Conservation (phyloP, 2,888 invertebrate genomes). For the Falcaria lacertinaria region DNA sequence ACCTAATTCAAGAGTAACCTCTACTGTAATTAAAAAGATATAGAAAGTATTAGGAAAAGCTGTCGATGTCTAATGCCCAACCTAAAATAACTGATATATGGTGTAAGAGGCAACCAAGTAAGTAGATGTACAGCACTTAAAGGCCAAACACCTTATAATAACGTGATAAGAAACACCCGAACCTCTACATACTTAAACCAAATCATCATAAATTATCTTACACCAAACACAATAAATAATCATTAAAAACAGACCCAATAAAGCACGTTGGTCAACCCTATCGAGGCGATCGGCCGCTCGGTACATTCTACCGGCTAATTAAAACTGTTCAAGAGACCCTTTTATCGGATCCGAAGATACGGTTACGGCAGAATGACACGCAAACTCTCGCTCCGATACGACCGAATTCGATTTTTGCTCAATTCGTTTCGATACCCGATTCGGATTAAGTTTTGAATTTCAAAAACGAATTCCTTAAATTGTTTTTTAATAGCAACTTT, state of each 20-base stretch:
- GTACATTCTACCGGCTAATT: slow-evolving; percentile 71
- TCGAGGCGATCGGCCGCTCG: slow-evolving; percentile 41
- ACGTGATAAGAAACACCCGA: slow-evolving; percentile 11
- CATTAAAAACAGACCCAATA: background rate
- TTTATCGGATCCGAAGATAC: slow-evolving; percentile 69
- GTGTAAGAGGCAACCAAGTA: too few relatives aligned
- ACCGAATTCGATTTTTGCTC: slow-evolving; percentile 15
- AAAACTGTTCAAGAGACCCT: slow-evolving; percentile 73
- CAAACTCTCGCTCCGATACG: slow-evolving; percentile 50
- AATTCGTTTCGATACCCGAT: slow-evolving; percentile 7
- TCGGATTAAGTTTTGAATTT: background rate
- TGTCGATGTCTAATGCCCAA: too few relatives aligned
- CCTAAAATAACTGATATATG: too few relatives aligned
- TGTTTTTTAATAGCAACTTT: background rate
- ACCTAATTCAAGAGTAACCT: too few relatives aligned
- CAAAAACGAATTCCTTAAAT: background rate
- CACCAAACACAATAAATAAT: background rate
- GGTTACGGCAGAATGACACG: slow-evolving; percentile 67
- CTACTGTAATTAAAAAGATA: too few relatives aligned
- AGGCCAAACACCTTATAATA: slow-evolving; percentile 6
- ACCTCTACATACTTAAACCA: slow-evolving; percentile 17
- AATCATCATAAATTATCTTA: slow-evolving; percentile 10
- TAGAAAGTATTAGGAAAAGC: too few relatives aligned
- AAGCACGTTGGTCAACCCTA: slow-evolving; percentile 39
- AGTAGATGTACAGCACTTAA: too few relatives aligned